phyloP scores from a whole-genome alignment of 1,140 invertebrate species.

The Bombus waltoni region DNA sequence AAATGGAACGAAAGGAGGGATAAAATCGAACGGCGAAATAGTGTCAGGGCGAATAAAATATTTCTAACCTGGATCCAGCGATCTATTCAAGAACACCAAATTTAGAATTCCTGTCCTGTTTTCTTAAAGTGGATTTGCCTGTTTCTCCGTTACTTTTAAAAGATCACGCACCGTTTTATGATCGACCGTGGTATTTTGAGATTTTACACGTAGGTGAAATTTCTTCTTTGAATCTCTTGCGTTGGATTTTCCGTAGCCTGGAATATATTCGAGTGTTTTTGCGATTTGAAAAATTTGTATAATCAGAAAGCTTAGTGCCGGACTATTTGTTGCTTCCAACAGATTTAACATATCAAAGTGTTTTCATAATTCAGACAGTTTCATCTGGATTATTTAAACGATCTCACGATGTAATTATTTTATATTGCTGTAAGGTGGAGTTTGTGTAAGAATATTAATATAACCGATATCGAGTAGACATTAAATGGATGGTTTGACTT shows the following conservation, averaged over 20 bases:
- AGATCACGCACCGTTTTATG: no score
- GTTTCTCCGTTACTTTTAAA: neutral
- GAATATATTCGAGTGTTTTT: no score
- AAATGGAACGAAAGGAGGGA: neutral
- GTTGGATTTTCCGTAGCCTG: no score
- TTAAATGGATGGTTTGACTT: neutral
- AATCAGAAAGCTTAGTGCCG: no score
- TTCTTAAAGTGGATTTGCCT: neutral
- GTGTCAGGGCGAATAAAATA: slow-evolving; percentile 10
- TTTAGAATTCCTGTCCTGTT: neutral
- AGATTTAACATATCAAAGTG: no score
- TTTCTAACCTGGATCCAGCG: neutral
- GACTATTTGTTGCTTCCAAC: no score
- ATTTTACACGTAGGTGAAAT: no score
- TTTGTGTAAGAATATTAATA: neutral
- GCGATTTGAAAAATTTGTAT: no score
- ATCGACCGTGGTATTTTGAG: neutral
- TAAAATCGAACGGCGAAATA: neutral
- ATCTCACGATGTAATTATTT: neutral
- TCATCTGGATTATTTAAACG: neutral
- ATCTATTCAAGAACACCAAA: neutral
- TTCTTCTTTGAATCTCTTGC: no score
- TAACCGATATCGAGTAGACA: neutral
- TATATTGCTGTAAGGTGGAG: neutral
- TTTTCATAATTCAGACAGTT: no score